phyloP scores from a whole-genome alignment of 2,797 vertebrate genomes.

The Moxostoma hubbsi region DNA sequence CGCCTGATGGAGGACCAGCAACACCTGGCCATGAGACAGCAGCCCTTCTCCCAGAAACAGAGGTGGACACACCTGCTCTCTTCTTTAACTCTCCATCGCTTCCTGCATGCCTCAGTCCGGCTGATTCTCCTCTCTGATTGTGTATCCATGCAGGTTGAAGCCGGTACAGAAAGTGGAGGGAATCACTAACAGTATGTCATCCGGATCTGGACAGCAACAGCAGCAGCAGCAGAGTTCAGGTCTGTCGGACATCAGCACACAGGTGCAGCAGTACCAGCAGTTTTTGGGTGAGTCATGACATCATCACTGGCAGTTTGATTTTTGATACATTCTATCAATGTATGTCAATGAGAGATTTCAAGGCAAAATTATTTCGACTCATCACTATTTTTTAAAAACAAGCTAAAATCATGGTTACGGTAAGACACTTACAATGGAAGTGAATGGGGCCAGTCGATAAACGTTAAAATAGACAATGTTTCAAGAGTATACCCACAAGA shows the following conservation, averaged over 20 bases:
- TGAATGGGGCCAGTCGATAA: no score
- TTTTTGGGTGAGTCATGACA: constrained; percentile 84
- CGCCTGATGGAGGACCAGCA: constrained; percentile 95
- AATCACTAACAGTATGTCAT: constrained; percentile 89
- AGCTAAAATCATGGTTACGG: no score
- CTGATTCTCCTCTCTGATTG: not conserved
- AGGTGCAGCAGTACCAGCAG: constrained; percentile 97
- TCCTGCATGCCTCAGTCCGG: not conserved
- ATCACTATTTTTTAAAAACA: no score
- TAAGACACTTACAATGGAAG: no score
- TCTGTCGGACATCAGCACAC: constrained; percentile 91
- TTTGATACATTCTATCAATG: no score
- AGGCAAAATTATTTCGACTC: no score
- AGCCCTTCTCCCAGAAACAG: constrained; percentile 95
- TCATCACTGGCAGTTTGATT: not conserved
- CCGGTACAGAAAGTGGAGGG: constrained; percentile 94
- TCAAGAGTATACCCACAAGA: no score
- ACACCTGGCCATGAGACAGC: constrained; percentile 93
- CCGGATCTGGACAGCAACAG: constrained; percentile 82
- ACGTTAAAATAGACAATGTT: no score
- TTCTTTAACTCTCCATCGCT: not conserved
- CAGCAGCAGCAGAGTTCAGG: constrained; percentile 83
- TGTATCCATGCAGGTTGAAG: constrained; percentile 81
- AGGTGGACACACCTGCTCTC: constrained; percentile 71
- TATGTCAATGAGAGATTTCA: no score